These are phyloP conservation scores for Cyaniris semiargus DNA, from an alignment of 2,888 invertebrate genomes.

Conservation along the genomic window DNA sequence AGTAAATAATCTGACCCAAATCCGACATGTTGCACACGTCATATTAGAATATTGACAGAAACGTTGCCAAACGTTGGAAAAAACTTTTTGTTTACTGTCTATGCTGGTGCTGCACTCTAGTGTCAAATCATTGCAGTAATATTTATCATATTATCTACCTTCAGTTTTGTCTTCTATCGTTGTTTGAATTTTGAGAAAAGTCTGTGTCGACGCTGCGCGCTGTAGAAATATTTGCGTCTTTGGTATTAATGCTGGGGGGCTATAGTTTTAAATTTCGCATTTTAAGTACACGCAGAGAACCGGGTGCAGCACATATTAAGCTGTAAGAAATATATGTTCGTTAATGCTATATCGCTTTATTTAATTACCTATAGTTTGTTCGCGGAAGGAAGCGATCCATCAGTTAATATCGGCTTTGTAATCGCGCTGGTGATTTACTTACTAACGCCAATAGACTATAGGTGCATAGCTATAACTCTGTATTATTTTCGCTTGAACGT, in stretches of 20 bases:
- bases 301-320: background rate
- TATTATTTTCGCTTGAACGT: conserved; percentile 20
- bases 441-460: background rate
- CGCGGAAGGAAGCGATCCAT: background rate
- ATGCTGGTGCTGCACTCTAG: no score
- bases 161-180: no score
- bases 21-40: no score
- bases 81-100: no score
- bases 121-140: no score
- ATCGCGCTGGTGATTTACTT: background rate
- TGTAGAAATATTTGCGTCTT: background rate
- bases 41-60: no score
- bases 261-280: conserved; percentile 27
- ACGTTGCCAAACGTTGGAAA: no score
- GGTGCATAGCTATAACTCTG: background rate
- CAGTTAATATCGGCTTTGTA: background rate
- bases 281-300: conserved; percentile 13
- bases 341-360: conserved; percentile 5
- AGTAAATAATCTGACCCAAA: no score
- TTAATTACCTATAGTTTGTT: background rate
- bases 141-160: no score
- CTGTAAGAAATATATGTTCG: background rate
- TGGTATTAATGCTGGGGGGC: conserved; percentile 31
- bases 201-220: no score
- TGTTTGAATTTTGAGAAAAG: no score